phyloP scores from a whole-genome alignment of 2,113 vertebrate species.

The Sapajus apella region DNA sequence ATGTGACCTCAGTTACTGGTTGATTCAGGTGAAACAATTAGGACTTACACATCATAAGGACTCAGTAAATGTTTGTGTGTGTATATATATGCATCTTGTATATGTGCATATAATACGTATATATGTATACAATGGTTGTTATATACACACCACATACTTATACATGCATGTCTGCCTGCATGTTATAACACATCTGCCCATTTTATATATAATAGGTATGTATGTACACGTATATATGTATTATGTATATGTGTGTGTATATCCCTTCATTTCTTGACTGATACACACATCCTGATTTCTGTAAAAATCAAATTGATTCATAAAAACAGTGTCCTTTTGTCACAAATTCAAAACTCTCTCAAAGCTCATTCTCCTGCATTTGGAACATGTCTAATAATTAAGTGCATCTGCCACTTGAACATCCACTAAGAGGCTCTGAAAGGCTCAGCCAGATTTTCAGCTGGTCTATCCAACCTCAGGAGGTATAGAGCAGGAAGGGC shows the following conservation, averaged over 20 bases:
- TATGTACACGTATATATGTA: neutral
- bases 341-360: slow-evolving; percentile 18
- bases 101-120: neutral
- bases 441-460: neutral
- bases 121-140: neutral
- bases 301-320: slow-evolving; percentile 18
- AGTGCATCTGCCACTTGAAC: neutral
- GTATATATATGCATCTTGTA: neutral
- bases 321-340: slow-evolving; percentile 25
- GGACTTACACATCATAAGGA: neutral
- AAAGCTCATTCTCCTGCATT: slow-evolving; percentile 21
- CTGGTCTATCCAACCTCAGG: neutral
- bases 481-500: neutral
- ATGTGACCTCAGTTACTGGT: neutral
- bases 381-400: slow-evolving; percentile 38
- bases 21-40: neutral
- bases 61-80: neutral
- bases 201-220: neutral
- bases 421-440: neutral
- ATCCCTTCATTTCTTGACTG: neutral
- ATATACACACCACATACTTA: neutral
- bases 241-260: neutral
- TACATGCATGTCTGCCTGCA: neutral
- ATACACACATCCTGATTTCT: neutral
- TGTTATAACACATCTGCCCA: neutral